A percentile compares a stretch with the other conserved stretches of the same genome.
These are phyloP conservation scores for Argyrosomus japonicus DNA, from an alignment of 2,113 vertebrate genomes.

Conservation along the genomic window DNA sequence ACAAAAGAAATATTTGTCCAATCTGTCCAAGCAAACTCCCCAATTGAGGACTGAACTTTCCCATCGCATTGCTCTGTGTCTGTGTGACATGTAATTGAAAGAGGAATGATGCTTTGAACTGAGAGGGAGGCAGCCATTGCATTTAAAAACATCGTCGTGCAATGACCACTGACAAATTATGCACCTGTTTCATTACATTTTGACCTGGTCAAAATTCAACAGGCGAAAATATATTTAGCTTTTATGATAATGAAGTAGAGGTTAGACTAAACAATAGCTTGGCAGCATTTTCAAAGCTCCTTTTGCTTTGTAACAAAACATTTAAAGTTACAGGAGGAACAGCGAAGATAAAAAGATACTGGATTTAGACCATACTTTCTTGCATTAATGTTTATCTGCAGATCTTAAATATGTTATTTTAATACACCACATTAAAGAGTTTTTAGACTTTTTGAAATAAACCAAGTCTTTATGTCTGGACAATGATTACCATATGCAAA, in stretches of 20 bases:
- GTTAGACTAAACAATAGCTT: constrained; percentile 44
- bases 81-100: constrained; percentile 64
- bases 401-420: constrained; percentile 49
- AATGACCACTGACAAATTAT: constrained; percentile 50
- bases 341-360: constrained; percentile 23
- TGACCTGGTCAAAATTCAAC: constrained; percentile 15
- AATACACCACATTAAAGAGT: constrained; percentile 41
- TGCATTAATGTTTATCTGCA: constrained; percentile 51
- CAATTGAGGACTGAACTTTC: constrained; percentile 82
- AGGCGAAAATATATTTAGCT: constrained; percentile 24
- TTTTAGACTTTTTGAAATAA: constrained; percentile 38
- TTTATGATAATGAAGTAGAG: neutral
- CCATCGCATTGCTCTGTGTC: constrained; percentile 74
- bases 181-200: constrained; percentile 52
- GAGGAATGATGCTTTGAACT: constrained; percentile 64
- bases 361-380: constrained; percentile 21
- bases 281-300: constrained; percentile 43
- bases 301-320: constrained; percentile 33
- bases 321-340: constrained; percentile 12
- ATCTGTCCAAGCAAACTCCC: constrained; percentile 82
- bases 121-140: constrained; percentile 39
- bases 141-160: constrained; percentile 26
- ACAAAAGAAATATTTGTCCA: constrained; percentile 87
- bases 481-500: constrained; percentile 75
- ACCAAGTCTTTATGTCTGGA: constrained; percentile 40